phyloP scores from a whole-genome alignment of 35 echinoderm and acorn worm genomes.

The Lytechinus variegatus region DNA sequence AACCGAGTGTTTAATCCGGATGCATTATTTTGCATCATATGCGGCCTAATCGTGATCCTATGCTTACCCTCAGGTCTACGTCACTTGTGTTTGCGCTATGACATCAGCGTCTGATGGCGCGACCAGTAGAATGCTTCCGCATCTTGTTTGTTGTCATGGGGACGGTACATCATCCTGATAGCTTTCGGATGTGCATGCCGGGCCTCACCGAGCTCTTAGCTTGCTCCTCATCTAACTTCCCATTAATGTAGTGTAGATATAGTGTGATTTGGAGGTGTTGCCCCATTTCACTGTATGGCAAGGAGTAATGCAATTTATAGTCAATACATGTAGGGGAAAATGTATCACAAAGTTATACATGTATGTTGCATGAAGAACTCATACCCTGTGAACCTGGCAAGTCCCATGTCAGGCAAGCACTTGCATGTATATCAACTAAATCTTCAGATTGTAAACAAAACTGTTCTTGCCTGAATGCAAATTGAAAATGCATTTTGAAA shows the following conservation, averaged over 20 bases:
- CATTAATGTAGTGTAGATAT: background rate
- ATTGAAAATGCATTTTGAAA: too few relatives aligned
- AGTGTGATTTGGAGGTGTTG: background rate
- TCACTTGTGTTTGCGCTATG: conserved; percentile 1
- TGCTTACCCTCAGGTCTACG: background rate
- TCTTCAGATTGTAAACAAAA: too few relatives aligned
- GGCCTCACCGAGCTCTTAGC: background rate
- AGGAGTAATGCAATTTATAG: too few relatives aligned
- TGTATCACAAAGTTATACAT: too few relatives aligned
- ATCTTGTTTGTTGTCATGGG: background rate
- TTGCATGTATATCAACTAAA: too few relatives aligned
- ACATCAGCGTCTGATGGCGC: background rate
- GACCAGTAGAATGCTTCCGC: background rate
- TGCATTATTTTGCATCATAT: background rate
- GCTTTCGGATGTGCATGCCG: background rate
- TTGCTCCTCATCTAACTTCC: background rate
- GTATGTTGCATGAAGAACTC: too few relatives aligned
- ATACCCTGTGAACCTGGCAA: too few relatives aligned
- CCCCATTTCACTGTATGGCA: background rate
- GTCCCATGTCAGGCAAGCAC: too few relatives aligned
- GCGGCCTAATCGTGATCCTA: background rate
- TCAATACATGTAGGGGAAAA: too few relatives aligned
- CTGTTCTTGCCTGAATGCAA: too few relatives aligned
- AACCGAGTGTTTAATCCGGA: background rate
- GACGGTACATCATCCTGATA: background rate